phyloP scores from a whole-genome alignment of 2,113 vertebrate species.

The Aspidoscelis tigris region DNA sequence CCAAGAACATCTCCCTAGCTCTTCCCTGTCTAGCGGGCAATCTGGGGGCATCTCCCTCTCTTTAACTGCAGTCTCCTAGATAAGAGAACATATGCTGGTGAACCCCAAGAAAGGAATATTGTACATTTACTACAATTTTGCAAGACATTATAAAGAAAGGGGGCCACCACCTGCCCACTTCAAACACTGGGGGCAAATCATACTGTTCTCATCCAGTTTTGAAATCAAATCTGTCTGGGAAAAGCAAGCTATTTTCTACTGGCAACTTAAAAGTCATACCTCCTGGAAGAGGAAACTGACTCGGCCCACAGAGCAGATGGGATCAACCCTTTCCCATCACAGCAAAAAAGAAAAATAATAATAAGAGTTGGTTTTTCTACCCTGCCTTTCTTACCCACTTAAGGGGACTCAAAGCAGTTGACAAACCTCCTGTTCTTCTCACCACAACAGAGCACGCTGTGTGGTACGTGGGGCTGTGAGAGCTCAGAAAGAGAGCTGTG shows the following conservation, averaged over 20 bases:
- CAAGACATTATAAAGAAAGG: too few species aligned
- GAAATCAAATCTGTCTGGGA: background rate
- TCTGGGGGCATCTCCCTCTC: constrained; percentile 75
- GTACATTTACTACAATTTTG: background rate
- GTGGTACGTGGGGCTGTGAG: too few species aligned
- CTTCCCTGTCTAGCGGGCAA: constrained; percentile 91
- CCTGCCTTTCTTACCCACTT: too few species aligned
- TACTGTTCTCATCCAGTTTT: background rate
- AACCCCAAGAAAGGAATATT: background rate
- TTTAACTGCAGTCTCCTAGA: constrained; percentile 7
- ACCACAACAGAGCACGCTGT: too few species aligned
- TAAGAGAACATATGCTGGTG: background rate
- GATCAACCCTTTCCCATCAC: too few species aligned
- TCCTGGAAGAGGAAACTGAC: background rate
- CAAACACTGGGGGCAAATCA: background rate
- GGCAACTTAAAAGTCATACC: background rate
- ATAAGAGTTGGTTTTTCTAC: too few species aligned
- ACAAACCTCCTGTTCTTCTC: too few species aligned
- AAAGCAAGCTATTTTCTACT: background rate
- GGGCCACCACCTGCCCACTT: background rate
- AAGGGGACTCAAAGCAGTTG: too few species aligned
- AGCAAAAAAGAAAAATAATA: too few species aligned
- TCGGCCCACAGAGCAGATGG: too few species aligned
- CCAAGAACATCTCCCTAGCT: constrained; percentile 93
- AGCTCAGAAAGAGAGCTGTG: too few species aligned